Evolutionary conservation across 2,113 vertebrate species (phyloP).

Genomic region (Tenrec ecaudatus): DNA sequence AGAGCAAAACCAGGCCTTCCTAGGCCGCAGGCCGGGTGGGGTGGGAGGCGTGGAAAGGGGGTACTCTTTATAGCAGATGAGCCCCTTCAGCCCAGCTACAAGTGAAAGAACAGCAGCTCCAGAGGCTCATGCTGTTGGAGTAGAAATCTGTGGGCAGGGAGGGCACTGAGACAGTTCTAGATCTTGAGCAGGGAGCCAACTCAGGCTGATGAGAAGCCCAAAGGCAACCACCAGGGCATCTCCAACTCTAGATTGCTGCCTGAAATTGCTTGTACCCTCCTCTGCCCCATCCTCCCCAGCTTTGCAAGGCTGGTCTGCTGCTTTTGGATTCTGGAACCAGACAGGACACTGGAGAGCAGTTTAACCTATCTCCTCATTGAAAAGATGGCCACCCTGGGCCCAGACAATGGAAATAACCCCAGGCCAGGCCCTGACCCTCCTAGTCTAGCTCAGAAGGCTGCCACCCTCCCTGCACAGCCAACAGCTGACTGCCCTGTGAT

Average conservation of each 20-base stretch:
- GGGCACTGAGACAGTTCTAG: not conserved
- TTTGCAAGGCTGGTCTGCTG: not conserved
- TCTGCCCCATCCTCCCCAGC: not conserved
- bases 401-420: not conserved
- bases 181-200: not conserved
- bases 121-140: not conserved
- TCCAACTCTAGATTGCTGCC: not conserved
- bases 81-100: not conserved
- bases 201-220: conserved; percentile 2
- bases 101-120: not conserved
- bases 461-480: not conserved
- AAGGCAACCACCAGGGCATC: not conserved
- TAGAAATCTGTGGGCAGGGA: not conserved
- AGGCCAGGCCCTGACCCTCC: not conserved
- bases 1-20: not conserved
- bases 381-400: not conserved
- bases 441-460: not conserved
- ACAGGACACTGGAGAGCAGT: not conserved
- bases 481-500: not conserved
- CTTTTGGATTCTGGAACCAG: conserved; percentile 38
- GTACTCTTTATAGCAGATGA: not conserved
- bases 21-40: not conserved
- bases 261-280: not conserved
- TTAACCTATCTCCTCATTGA: not conserved
- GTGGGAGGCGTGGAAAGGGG: not conserved